A percentile compares a stretch with the other conserved stretches of the same genome.
phyloP scores from a whole-genome alignment of 2,113 vertebrate genomes.

The Malaclemys terrapin region DNA sequence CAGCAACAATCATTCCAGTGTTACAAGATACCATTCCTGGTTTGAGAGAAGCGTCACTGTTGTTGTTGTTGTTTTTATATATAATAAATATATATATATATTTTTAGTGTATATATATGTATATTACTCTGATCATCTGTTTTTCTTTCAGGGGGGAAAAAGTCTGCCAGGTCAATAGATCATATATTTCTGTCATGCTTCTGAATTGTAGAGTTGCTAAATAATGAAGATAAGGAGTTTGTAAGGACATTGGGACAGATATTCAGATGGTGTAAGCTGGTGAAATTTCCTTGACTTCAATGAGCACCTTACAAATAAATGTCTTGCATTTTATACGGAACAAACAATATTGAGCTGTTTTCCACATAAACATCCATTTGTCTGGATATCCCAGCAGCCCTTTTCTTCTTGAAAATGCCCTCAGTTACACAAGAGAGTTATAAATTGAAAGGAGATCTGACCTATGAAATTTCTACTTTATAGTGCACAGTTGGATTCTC shows the following conservation, averaged over 20 bases:
- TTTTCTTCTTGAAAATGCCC: accelerated
- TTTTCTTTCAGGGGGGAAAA: neutral
- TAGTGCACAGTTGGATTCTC: accelerated
- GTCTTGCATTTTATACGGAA: neutral
- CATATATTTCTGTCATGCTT: too few species aligned
- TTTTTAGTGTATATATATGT: neutral
- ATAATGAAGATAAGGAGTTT: neutral
- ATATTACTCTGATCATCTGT: neutral
- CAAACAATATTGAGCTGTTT: neutral
- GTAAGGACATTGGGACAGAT: accelerated
- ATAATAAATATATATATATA: accelerated
- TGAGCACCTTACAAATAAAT: neutral
- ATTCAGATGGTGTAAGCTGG: neutral
- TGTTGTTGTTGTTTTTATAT: slow-evolving; percentile 27
- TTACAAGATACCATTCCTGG: slow-evolving; percentile 76
- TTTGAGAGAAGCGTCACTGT: slow-evolving; percentile 15
- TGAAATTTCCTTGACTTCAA: neutral
- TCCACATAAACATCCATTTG: neutral
- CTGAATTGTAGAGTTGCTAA: neutral
- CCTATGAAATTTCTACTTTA: accelerated
- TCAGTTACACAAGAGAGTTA: accelerated
- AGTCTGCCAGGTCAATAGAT: neutral
- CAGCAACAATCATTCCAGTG: slow-evolving; percentile 83
- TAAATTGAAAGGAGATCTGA: accelerated
- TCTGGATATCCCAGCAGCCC: neutral